Conservation (phyloP, 2,113 vertebrate genomes). For the Cnemophilus loriae region DNA sequence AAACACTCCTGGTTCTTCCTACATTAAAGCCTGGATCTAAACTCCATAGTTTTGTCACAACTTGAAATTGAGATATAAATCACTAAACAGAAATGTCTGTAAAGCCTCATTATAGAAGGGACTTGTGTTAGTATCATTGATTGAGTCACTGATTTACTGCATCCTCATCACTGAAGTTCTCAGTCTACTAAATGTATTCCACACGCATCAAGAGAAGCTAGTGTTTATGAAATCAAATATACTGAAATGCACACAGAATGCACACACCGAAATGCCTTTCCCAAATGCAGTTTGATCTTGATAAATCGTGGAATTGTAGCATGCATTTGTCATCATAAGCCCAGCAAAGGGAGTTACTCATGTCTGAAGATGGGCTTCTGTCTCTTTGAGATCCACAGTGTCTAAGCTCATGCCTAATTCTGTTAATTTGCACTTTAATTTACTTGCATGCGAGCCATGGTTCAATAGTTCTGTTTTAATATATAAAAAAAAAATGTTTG, state of each 20-base stretch:
- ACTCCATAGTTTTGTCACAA: neutral
- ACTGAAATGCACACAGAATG: neutral
- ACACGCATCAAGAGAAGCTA: neutral
- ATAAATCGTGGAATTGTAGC: neutral
- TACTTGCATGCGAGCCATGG: neutral
- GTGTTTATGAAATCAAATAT: neutral
- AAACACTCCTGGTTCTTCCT: neutral
- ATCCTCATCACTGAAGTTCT: neutral
- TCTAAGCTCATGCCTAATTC: neutral
- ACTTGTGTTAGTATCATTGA: neutral
- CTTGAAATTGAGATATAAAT: slow-evolving; percentile 7
- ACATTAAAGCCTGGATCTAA: neutral
- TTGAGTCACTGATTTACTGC: slow-evolving; percentile 1
- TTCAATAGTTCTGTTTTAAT: neutral
- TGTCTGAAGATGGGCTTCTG: neutral
- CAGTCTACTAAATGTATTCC: neutral
- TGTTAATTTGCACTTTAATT: neutral
- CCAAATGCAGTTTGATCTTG: neutral
- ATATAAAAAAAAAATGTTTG: neutral
- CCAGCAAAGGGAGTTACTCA: neutral
- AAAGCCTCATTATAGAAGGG: neutral
- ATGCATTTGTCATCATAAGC: neutral
- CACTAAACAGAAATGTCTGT: neutral
- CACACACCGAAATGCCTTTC: no score
- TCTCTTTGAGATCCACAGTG: neutral